A percentile compares a stretch with the other conserved stretches of the same genome.
phyloP scores from a whole-genome alignment of 92 coral and sea anemone species.

The Palythoa heliodiscus region DNA sequence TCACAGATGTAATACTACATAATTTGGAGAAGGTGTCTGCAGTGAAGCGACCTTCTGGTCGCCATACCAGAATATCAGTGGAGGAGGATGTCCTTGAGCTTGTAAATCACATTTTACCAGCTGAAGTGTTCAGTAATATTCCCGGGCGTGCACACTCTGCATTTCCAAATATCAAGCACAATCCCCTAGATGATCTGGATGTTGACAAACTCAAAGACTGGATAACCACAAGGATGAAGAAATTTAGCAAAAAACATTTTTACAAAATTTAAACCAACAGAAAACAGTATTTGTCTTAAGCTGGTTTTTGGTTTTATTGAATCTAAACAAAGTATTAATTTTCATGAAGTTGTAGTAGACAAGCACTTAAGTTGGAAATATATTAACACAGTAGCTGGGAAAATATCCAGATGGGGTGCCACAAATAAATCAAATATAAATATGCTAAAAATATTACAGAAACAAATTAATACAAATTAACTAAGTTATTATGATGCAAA shows the following conservation, averaged over 20 bases:
- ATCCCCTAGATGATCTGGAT: conserved; percentile 32
- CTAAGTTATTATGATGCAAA: no score
- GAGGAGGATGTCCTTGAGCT: conserved; percentile 47
- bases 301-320: no score
- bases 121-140: conserved; percentile 33
- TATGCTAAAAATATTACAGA: no score
- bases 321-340: no score
- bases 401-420: no score
- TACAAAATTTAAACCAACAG: conserved; percentile 8
- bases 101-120: conserved; percentile 45
- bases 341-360: no score
- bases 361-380: no score
- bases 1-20: conserved; percentile 2
- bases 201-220: conserved; percentile 33
- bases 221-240: conserved; percentile 48
- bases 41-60: conserved; percentile 52
- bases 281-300: no score
- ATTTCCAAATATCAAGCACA: conserved; percentile 49
- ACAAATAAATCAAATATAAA: no score
- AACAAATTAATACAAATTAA: no score
- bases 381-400: no score
- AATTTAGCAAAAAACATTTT: conserved; percentile 51
- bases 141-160: conserved; percentile 51
- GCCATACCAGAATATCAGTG: conserved; percentile 40
- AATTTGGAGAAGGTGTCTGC: conserved; percentile 40